Evolutionary conservation across 2,888 invertebrate species (phyloP).

Genomic region (Philereme transversata): DNA sequence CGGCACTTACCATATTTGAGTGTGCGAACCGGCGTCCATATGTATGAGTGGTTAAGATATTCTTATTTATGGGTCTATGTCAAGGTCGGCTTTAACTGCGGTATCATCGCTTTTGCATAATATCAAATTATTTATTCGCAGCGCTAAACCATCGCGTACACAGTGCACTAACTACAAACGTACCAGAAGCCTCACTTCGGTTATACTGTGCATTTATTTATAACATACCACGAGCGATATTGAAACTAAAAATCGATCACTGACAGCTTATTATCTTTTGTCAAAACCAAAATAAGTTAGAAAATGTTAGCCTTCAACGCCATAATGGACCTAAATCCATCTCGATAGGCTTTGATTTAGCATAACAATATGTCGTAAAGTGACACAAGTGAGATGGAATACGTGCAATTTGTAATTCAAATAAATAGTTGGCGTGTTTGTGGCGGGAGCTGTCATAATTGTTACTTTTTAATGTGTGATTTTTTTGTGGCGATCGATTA

Average conservation of each 20-base stretch:
- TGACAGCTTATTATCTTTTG: not conserved
- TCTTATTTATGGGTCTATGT: slow-evolving; percentile 83
- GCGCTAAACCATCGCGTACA: slow-evolving; percentile 67
- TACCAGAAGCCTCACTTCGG: not conserved
- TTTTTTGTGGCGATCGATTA: slow-evolving; percentile 61
- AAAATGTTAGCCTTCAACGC: not conserved
- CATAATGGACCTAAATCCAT: slow-evolving; percentile 5
- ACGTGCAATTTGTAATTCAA: slow-evolving; percentile 79
- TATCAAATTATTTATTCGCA: slow-evolving; percentile 82
- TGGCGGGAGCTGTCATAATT: slow-evolving; percentile 59
- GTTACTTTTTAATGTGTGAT: slow-evolving; percentile 62
- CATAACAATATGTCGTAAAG: not conserved
- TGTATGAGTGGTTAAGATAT: slow-evolving; percentile 83
- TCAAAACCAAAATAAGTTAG: not conserved
- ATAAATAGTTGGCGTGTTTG: slow-evolving; percentile 73
- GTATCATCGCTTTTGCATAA: slow-evolving; percentile 80
- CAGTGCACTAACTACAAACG: too few species aligned
- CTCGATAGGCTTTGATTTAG: slow-evolving; percentile 6
- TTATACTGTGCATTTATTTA: not conserved
- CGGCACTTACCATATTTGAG: slow-evolving; percentile 82
- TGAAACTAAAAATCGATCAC: too few species aligned
- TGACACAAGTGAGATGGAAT: slow-evolving; percentile 47
- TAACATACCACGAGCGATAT: too few species aligned
- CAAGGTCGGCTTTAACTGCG: slow-evolving; percentile 76
- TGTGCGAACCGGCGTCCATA: slow-evolving; percentile 79